Percentiles rank a stretch among this genome's conserved stretches.
phyloP scores from a whole-genome alignment of 2,888 invertebrate genomes.

The Exocentrus adspersus region DNA sequence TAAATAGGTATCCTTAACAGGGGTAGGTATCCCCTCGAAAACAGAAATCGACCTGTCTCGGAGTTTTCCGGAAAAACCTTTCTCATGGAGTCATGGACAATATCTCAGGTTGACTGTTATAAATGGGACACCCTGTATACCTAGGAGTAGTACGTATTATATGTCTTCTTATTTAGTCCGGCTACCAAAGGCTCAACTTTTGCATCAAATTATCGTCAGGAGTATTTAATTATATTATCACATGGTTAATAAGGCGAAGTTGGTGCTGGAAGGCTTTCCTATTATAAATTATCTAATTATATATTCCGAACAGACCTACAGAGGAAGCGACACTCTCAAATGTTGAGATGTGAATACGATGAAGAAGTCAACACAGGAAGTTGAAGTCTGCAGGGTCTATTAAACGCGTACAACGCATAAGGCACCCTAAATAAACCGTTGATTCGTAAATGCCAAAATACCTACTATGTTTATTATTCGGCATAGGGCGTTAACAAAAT shows the following conservation, averaged over 20 bases:
- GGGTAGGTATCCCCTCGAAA: no score
- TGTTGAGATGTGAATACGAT: conserved; percentile 49
- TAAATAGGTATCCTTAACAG: no score
- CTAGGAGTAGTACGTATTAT: no score
- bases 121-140: no score
- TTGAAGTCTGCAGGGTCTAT: conserved; percentile 49
- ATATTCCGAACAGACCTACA: conserved; percentile 56
- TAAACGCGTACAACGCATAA: conserved; percentile 33
- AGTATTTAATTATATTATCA: conserved; percentile 13
- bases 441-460: conserved; percentile 22
- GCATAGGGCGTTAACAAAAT: conserved; percentile 13
- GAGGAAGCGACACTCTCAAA: conserved; percentile 60
- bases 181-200: background rate
- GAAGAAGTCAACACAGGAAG: conserved; percentile 51
- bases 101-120: no score
- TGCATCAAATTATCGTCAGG: background rate
- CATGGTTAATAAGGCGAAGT: conserved; percentile 23
- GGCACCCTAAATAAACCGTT: conserved; percentile 26
- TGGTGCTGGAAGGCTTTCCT: conserved; percentile 32
- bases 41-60: no score
- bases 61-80: no score
- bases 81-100: no score
- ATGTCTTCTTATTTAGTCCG: background rate
- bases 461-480: conserved; percentile 14
- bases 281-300: conserved; percentile 53